Evolutionary conservation across 2,113 vertebrate genomes (phyloP), one percentile per base, ranked within the genome.

Genomic region (Notiomystis cincta): DNA sequence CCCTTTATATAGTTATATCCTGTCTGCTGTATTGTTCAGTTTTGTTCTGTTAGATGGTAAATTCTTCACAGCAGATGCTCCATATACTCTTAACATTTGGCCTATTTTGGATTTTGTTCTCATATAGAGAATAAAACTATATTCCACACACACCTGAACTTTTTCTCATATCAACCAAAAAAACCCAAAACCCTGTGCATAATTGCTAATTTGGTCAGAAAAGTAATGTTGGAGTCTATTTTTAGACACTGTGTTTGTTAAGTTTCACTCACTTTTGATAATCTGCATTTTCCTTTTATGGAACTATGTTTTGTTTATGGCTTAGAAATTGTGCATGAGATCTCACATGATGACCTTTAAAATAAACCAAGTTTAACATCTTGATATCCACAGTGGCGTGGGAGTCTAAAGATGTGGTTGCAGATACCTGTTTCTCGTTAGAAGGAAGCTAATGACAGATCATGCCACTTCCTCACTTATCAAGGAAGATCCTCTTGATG

Each of bases 401-500:
- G 98, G 98, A 96, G 98, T 97, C 89, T 95, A 47, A 84, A 96
- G 97, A 97, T 98, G 98, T 96, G 97, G 98, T 97, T 96, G 95
- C 89, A 94, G 94, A 98, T 98, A 98, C 95, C 90, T 97, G 97
- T 69, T 97, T 97, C 96, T 97, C 89, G 95, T 96, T 95, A 96
- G 94, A 97, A 98, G 97, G 97, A 98, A 98, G 96, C 97, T 98
- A 98, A 98, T 98, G 95, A 98, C 96, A 97, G 67, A 97, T 97
- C 91, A 92, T 93, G 97, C 97, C 96, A 98, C 97, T 98, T 98
- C 98, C 98, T 98, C 96, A 84, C 87, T 96, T 89, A 94, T 6
- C 93, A 95, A 87, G 90, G 93, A 96, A 93, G 94, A 96, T 84
- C 50, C 90, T 91, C 64, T 31, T 56, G 64, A 66, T 92, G 86